phyloP scores from a whole-genome alignment of 2,113 vertebrate species.

The Antechinus stuartii region DNA sequence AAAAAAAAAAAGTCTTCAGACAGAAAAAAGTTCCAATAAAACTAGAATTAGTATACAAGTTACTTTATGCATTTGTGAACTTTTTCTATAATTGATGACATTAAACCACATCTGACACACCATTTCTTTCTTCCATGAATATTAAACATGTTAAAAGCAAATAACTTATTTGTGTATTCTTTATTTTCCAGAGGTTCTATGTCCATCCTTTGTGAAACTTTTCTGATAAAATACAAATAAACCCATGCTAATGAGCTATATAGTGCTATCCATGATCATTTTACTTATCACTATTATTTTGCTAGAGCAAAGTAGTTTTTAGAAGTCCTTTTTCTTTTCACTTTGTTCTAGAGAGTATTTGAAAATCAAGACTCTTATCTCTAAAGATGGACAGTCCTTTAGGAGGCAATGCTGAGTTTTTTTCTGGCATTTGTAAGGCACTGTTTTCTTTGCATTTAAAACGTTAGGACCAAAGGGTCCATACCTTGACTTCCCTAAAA shows the following conservation, averaged over 20 bases:
- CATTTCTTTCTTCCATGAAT: slow-evolving; percentile 72
- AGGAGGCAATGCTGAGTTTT: not conserved
- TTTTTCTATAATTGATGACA: slow-evolving; percentile 71
- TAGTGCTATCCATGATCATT: slow-evolving; percentile 60
- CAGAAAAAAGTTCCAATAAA: slow-evolving; percentile 18
- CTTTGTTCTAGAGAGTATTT: slow-evolving; percentile 46
- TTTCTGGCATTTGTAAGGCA: slow-evolving; percentile 3
- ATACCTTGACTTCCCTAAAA: slow-evolving; percentile 46
- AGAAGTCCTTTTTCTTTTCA: slow-evolving; percentile 30
- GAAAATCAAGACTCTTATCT: not conserved
- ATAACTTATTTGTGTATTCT: slow-evolving; percentile 73
- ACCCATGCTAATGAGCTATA: slow-evolving; percentile 56
- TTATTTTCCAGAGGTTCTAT: slow-evolving; percentile 71
- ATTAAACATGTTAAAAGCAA: slow-evolving; percentile 83
- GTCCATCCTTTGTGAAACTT: slow-evolving; percentile 51
- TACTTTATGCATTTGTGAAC: slow-evolving; percentile 68
- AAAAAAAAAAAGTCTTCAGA: slow-evolving; percentile 47
- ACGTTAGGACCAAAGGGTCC: not conserved
- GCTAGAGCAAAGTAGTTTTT: slow-evolving; percentile 56
- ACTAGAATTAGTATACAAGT: slow-evolving; percentile 50
- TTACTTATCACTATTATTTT: slow-evolving; percentile 54
- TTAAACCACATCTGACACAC: slow-evolving; percentile 71
- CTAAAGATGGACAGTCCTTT: not conserved
- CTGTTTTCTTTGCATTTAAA: not conserved
- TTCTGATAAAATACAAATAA: slow-evolving; percentile 68